Percentiles rank a stretch among this genome's conserved stretches.
phyloP scores from a whole-genome alignment of 2,888 invertebrate species.

The Linnaemya vulpina region DNA sequence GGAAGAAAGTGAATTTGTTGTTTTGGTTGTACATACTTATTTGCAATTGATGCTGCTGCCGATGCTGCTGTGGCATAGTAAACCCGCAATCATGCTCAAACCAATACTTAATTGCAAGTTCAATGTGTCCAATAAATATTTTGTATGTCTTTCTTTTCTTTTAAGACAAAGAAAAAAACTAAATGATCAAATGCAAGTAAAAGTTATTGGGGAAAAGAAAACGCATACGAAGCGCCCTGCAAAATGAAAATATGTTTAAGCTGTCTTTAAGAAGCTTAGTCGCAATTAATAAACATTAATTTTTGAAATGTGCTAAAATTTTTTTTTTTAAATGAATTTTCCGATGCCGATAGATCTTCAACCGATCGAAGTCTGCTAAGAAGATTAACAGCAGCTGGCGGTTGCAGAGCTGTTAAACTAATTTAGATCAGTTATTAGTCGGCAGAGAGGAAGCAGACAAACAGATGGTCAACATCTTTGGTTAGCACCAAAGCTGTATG shows the following conservation, averaged over 20 bases:
- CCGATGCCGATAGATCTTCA: too few relatives aligned
- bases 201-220: constrained; percentile 18
- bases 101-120: constrained; percentile 69
- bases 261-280: background rate
- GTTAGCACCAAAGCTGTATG: too few relatives aligned
- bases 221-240: constrained; percentile 14
- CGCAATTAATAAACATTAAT: too few relatives aligned
- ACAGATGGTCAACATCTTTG: too few relatives aligned
- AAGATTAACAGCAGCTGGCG: too few relatives aligned
- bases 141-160: constrained; percentile 25
- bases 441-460: too few relatives aligned
- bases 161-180: constrained; percentile 21
- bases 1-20: constrained; percentile 65
- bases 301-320: too few relatives aligned
- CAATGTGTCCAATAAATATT: constrained; percentile 66
- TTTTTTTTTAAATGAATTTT: too few relatives aligned
- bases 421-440: too few relatives aligned
- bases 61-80: constrained; percentile 56
- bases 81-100: constrained; percentile 57
- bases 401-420: too few relatives aligned
- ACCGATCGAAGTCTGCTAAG: too few relatives aligned
- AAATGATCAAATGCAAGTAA: constrained; percentile 42
- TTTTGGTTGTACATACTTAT: background rate
- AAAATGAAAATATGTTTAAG: background rate
- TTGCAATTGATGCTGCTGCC: constrained; percentile 15